A percentile compares a stretch with the other conserved stretches of the same genome.
Conservation (phyloP, 1,140 invertebrate species). For the Littorina saxatilis region DNA sequence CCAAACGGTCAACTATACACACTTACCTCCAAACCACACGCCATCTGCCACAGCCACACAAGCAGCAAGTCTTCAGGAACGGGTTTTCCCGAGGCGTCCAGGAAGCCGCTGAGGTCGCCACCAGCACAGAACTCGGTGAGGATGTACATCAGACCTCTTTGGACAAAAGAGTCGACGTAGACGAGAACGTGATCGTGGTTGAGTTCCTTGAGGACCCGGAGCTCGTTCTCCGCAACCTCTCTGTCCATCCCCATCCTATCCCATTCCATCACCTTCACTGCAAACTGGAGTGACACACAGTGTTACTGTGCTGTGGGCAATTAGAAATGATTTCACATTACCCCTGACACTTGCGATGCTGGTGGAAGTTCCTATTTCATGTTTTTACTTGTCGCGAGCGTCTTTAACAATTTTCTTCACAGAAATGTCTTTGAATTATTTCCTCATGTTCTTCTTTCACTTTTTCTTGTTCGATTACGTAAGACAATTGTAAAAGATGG, state of each 20-base stretch:
- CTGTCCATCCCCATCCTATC: neutral
- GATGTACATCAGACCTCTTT: conserved; percentile 17
- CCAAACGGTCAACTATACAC: too few relatives aligned
- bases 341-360: too few relatives aligned
- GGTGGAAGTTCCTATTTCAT: too few relatives aligned
- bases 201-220: neutral
- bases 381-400: too few relatives aligned
- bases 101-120: conserved; percentile 26
- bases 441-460: too few relatives aligned
- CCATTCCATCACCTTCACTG: conserved; percentile 11
- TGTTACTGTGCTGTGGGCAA: neutral
- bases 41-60: conserved; percentile 33
- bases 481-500: too few relatives aligned
- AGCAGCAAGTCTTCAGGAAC: conserved; percentile 30
- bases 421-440: too few relatives aligned
- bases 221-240: conserved; percentile 11
- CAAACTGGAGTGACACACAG: conserved; percentile 16
- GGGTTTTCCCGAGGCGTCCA: neutral
- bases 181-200: conserved; percentile 21
- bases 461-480: too few relatives aligned
- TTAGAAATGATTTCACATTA: too few relatives aligned
- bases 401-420: too few relatives aligned
- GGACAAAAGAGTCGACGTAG: conserved; percentile 11
- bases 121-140: conserved; percentile 35
- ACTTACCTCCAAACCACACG: conserved; percentile 32